These are phyloP conservation scores for Aphaenogaster ashmeadi DNA, from an alignment of 1,140 invertebrate species.

Conservation along the genomic window DNA sequence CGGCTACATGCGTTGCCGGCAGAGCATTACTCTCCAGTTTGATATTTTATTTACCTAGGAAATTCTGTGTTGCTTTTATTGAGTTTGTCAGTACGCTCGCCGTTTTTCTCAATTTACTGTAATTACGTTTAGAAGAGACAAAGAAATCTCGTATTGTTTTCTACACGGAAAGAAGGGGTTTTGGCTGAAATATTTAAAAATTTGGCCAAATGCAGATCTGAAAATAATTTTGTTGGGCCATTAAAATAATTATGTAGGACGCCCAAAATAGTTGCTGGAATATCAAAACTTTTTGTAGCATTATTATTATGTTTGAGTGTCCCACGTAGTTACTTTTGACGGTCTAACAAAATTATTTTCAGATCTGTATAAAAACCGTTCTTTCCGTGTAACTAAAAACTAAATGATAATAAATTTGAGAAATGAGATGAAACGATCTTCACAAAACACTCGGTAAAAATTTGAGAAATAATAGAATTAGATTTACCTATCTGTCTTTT, in stretches of 20 bases:
- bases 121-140: background rate
- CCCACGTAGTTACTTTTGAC: too few relatives aligned
- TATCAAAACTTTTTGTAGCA: too few relatives aligned
- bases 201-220: too few relatives aligned
- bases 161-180: too few relatives aligned
- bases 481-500: background rate
- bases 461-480: background rate
- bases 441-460: background rate
- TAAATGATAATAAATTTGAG: background rate
- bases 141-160: background rate
- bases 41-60: slow-evolving; percentile 48
- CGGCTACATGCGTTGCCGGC: slow-evolving; percentile 24
- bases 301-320: too few relatives aligned
- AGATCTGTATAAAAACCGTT: too few relatives aligned
- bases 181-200: too few relatives aligned
- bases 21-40: slow-evolving; percentile 27
- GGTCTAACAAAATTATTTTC: too few relatives aligned
- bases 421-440: background rate
- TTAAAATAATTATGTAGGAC: too few relatives aligned
- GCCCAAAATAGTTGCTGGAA: too few relatives aligned
- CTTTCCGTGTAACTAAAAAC: background rate
- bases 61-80: slow-evolving; percentile 25
- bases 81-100: background rate
- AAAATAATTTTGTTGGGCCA: too few relatives aligned
- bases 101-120: background rate